phyloP scores from a whole-genome alignment of 2,888 invertebrate species.

The Ganaspis brasiliensis region DNA sequence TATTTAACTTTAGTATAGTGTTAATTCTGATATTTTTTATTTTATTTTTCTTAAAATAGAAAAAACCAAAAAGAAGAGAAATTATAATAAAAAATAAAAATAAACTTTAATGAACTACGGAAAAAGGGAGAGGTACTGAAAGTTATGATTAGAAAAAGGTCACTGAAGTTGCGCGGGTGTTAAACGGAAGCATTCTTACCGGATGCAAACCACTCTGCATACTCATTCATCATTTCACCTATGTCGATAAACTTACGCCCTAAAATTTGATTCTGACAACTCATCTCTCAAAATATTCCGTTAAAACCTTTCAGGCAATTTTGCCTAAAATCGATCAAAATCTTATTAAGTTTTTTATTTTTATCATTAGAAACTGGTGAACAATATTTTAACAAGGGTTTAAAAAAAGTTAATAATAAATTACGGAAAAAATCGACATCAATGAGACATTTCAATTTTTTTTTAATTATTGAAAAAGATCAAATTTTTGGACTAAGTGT shows the following conservation, averaged over 20 bases:
- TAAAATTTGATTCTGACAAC: background rate
- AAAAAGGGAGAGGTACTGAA: constrained; percentile 3
- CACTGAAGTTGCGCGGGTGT: constrained; percentile 27
- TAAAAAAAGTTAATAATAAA: too few species aligned
- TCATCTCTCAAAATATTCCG: background rate
- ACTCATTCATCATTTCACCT: constrained; percentile 19
- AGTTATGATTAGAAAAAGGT: constrained; percentile 25
- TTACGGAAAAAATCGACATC: too few species aligned
- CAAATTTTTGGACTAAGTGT: too few species aligned
- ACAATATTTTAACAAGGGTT: too few species aligned
- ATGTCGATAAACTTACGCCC: constrained; percentile 23
- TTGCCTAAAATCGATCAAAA: background rate
- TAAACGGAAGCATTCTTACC: constrained; percentile 43
- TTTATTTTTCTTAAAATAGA: too few species aligned
- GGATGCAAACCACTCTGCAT: constrained; percentile 16
- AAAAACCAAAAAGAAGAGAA: too few species aligned
- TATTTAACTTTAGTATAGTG: too few species aligned
- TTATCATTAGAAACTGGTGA: too few species aligned
- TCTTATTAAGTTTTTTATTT: too few species aligned
- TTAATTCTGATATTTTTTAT: background rate
- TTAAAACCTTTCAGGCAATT: background rate
- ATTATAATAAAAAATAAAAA: too few species aligned
- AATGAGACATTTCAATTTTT: too few species aligned
- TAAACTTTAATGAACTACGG: background rate
- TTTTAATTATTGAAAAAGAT: too few species aligned